Conservation (phyloP, 2,113 vertebrate genomes). For the Pedetes capensis region DNA sequence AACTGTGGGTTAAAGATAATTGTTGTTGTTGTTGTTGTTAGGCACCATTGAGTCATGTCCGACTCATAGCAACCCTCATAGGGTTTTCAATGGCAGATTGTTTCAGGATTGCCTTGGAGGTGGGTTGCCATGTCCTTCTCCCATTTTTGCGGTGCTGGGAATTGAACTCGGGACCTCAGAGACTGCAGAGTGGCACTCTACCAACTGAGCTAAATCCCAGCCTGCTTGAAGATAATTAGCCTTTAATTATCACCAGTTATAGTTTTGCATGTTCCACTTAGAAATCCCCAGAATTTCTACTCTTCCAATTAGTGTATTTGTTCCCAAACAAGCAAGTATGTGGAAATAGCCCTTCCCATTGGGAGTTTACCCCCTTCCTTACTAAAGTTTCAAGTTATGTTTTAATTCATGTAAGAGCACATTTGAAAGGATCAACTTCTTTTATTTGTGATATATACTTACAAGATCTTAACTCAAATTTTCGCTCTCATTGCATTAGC, state of each 20-base stretch:
- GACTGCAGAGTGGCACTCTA: too few species aligned
- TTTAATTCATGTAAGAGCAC: slow-evolving; percentile 57
- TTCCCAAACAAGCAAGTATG: slow-evolving; percentile 65
- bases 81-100: too few species aligned
- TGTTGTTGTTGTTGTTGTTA: too few species aligned
- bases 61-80: too few species aligned
- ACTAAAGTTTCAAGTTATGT: slow-evolving; percentile 63
- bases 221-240: slow-evolving; percentile 84
- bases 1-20: slow-evolving; percentile 80
- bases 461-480: slow-evolving; percentile 52
- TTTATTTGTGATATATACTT: slow-evolving; percentile 61
- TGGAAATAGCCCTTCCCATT: slow-evolving; percentile 55
- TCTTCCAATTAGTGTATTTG: slow-evolving; percentile 77
- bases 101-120: too few species aligned
- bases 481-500: neutral
- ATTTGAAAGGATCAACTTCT: slow-evolving; percentile 48
- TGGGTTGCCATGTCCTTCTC: too few species aligned
- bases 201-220: too few species aligned
- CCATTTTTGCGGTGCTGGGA: too few species aligned
- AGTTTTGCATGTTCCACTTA: slow-evolving; percentile 80
- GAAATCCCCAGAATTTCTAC: slow-evolving; percentile 75
- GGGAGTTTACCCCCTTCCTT: slow-evolving; percentile 66
- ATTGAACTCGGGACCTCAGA: too few species aligned
- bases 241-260: slow-evolving; percentile 79
- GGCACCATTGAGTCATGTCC: too few species aligned